These are phyloP conservation scores for Diaperis boleti DNA, from an alignment of 2,888 invertebrate species.

Conservation along the genomic window DNA sequence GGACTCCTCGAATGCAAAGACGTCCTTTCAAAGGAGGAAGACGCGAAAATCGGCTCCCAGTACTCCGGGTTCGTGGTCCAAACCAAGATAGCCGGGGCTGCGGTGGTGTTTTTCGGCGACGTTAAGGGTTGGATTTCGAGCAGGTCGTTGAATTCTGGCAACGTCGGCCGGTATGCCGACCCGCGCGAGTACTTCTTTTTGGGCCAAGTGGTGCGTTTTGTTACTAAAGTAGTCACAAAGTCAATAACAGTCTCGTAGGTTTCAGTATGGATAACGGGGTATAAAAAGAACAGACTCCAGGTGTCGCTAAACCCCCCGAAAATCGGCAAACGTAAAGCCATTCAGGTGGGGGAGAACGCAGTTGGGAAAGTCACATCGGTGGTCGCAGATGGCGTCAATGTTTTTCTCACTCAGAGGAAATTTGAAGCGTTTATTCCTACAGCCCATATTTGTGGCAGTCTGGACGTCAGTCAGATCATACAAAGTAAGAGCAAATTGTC, in stretches of 20 bases:
- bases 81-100: conserved; percentile 67
- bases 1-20: conserved; percentile 72
- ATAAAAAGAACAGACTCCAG: conserved; percentile 64
- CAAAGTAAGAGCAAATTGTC: conserved; percentile 49
- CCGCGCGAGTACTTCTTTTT: conserved; percentile 68
- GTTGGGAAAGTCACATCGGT: conserved; percentile 56
- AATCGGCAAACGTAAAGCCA: conserved; percentile 48
- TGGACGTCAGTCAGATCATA: conserved; percentile 59
- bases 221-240: neutral
- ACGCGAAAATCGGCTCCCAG: conserved; percentile 68
- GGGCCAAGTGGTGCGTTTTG: conserved; percentile 71
- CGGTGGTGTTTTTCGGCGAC: conserved; percentile 73
- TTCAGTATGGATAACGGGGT: conserved; percentile 67
- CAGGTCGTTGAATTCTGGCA: conserved; percentile 55
- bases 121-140: conserved; percentile 67
- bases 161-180: conserved; percentile 50
- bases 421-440: conserved; percentile 63
- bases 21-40: conserved; percentile 67
- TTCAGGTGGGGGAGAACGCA: conserved; percentile 65
- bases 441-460: conserved; percentile 60
- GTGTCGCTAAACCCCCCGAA: conserved; percentile 63
- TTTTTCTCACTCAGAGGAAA: conserved; percentile 56
- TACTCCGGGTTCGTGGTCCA: conserved; percentile 71
- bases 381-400: conserved; percentile 54
- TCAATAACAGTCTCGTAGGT: conserved; percentile 63